Conservation (phyloP, 2,888 invertebrate genomes). For the Mechanitis messenoides region DNA sequence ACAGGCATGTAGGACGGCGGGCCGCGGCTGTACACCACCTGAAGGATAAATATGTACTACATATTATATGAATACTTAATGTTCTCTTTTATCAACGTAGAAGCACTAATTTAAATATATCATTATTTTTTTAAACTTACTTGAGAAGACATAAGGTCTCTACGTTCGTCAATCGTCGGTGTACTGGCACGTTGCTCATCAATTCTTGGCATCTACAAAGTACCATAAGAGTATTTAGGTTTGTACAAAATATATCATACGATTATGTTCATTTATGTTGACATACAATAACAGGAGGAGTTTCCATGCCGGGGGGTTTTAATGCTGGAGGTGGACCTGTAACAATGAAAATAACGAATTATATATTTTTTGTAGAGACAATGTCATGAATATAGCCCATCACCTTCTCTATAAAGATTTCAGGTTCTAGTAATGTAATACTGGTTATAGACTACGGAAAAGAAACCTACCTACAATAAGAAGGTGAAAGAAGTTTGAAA, state of each 20-base stretch:
- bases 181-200: conserved; percentile 82
- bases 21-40: conserved; percentile 54
- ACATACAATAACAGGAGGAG: conserved; percentile 56
- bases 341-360: conserved; percentile 39
- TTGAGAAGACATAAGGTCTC: conserved; percentile 61
- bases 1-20: conserved; percentile 51
- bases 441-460: neutral
- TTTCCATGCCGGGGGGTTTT: conserved; percentile 67
- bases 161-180: conserved; percentile 81
- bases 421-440: too few relatives aligned
- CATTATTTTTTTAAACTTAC: conserved; percentile 33
- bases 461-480: neutral
- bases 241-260: neutral
- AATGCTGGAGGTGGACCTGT: conserved; percentile 56
- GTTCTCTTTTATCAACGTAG: too few relatives aligned
- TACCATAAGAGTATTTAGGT: too few relatives aligned
- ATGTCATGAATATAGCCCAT: too few relatives aligned
- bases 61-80: too few relatives aligned
- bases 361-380: too few relatives aligned
- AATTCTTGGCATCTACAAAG: conserved; percentile 49
- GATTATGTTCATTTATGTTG: neutral
- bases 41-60: conserved; percentile 12
- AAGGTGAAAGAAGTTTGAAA: neutral
- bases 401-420: too few relatives aligned
- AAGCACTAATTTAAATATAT: too few relatives aligned